phyloP scores from a whole-genome alignment of 2,888 invertebrate genomes.

The Coenonympha glycerion region DNA sequence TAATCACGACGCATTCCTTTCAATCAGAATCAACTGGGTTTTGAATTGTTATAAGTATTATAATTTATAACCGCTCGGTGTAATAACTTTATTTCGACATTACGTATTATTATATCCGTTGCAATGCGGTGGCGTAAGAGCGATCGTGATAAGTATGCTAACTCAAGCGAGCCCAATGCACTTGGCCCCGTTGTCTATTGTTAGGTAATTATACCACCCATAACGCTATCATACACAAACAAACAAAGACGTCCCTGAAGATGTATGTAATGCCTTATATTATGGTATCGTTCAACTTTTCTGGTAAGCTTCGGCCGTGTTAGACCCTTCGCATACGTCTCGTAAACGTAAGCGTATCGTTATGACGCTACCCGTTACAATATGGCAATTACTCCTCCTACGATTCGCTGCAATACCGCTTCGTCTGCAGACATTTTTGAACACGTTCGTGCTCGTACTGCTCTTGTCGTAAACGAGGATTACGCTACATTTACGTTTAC shows the following conservation, averaged over 20 bases:
- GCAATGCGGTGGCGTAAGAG: conserved; percentile 18
- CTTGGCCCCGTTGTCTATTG: conserved; percentile 47
- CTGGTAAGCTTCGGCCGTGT: too few relatives aligned
- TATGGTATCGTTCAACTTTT: too few relatives aligned
- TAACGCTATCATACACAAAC: conserved; percentile 33
- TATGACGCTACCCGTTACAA: too few relatives aligned
- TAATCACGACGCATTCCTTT: conserved; percentile 6
- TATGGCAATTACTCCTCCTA: too few relatives aligned
- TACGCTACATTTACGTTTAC: too few relatives aligned
- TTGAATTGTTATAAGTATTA: conserved; percentile 6
- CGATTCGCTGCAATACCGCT: too few relatives aligned
- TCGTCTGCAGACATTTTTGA: too few relatives aligned
- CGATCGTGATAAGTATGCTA: conserved; percentile 23
- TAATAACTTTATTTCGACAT: conserved; percentile 18
- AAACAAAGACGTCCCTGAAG: neutral
- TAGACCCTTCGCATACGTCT: too few relatives aligned
- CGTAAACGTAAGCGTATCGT: too few relatives aligned
- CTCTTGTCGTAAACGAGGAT: too few relatives aligned
- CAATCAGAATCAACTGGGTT: conserved; percentile 6
- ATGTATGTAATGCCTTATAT: neutral
- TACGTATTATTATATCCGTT: conserved; percentile 18
- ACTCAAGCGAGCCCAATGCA: conserved; percentile 38
- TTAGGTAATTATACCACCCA: conserved; percentile 41
- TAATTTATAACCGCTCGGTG: too few relatives aligned
- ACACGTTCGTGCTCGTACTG: too few relatives aligned